Evolutionary conservation across 2,113 vertebrate species (phyloP), one percentile per base, ranked within the genome.

Genomic region (Ursus arctos): DNA sequence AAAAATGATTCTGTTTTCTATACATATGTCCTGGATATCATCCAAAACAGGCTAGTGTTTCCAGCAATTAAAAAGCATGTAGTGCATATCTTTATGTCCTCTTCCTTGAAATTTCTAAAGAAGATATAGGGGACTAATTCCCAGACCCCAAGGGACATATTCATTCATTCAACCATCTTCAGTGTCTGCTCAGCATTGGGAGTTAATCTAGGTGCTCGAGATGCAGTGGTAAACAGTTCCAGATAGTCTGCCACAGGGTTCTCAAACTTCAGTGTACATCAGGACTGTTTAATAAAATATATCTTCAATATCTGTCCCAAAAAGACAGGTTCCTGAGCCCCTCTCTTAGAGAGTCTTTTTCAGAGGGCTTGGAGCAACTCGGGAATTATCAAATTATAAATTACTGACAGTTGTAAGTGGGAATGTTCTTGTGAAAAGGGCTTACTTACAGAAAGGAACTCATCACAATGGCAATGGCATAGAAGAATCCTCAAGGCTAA

Each of bases 311-410:
- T 11, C 26, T 93, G 13, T 69, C 9, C 47, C 90, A 93, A 84
- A 84, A 96, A 84, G 51, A 51, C 14, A 88, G 6, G 13, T 90
- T 88, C 33, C 40, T 83, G 72, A 94, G 33, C 28, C 36, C 6
- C 4, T 63, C 15, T 15, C 8, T 82, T 16, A 69, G 57, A 43
- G n/a, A 96, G 7, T 67, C 72, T 49, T 87, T 88, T 85, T 95
- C 43, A 92, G 28, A 93, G 9, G 40, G 18, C 59, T 96, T 94
- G 33, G 22, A 21, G 24, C 19, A 94, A 49, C 13, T 91, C n/a
- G 69, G 40, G 61, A 96, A 97, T 83, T 92, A 88, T 12, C 31
- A 49, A 72, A 92, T 92, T 91, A 33, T 72, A 80, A 96, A 87
- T 55, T 69, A 71, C 43, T 79, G 36, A 31, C 55, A 91, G 33